These are phyloP conservation scores for Drosophila flavopinicola DNA, from an alignment of 2,888 invertebrate genomes.

Conservation along the genomic window DNA sequence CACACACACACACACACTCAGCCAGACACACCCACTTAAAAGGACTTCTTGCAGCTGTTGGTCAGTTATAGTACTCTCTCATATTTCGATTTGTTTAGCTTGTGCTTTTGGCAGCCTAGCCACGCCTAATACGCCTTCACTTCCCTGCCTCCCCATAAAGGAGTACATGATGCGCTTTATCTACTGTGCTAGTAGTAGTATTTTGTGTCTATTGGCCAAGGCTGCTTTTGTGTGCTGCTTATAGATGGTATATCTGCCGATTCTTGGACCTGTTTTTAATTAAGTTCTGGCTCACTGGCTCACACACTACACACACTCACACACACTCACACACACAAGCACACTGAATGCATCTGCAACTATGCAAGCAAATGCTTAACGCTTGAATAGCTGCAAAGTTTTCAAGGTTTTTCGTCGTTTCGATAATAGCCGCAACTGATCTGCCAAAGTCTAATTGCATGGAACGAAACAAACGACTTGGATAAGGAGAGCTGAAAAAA, in stretches of 20 bases:
- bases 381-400: slow-evolving; percentile 57
- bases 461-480: slow-evolving; percentile 80
- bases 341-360: slow-evolving; percentile 32
- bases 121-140: neutral
- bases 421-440: slow-evolving; percentile 57
- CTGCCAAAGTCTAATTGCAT: slow-evolving; percentile 79
- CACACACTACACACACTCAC: slow-evolving; percentile 2
- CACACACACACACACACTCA: neutral
- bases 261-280: slow-evolving; percentile 56
- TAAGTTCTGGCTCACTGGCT: slow-evolving; percentile 47
- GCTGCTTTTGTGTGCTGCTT: slow-evolving; percentile 42
- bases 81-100: slow-evolving; percentile 18
- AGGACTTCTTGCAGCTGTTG: neutral
- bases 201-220: slow-evolving; percentile 29
- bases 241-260: slow-evolving; percentile 37
- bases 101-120: slow-evolving; percentile 21
- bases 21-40: neutral
- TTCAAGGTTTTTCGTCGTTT: slow-evolving; percentile 55
- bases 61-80: neutral
- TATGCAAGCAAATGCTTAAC: slow-evolving; percentile 45
- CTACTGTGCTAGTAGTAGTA: slow-evolving; percentile 1
- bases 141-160: neutral
- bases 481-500: slow-evolving; percentile 54
- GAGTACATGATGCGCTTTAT: neutral
- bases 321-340: neutral